Evolutionary conservation across 2,888 invertebrate species (phyloP).

Genomic region (Caenorhabditis doughertyi): DNA sequence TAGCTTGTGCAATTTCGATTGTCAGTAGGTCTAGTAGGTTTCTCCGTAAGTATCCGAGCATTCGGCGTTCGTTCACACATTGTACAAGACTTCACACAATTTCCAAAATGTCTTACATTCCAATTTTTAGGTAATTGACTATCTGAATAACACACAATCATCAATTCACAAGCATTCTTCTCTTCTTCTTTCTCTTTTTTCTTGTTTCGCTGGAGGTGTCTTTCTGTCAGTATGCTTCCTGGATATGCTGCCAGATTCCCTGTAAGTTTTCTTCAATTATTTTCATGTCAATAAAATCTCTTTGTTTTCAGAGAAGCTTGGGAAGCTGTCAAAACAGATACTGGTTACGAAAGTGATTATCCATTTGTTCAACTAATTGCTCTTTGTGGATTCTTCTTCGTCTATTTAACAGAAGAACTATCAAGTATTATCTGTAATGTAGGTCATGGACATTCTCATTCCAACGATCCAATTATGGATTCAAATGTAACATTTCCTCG

Average conservation of each 20-base stretch:
- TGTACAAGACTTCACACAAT: no score
- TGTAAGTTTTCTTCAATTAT: slow-evolving; percentile 55
- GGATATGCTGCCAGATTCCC: slow-evolving; percentile 75
- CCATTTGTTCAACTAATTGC: slow-evolving; percentile 70
- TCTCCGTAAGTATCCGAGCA: no score
- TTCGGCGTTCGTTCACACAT: no score
- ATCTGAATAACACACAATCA: slow-evolving; percentile 46
- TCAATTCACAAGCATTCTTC: slow-evolving; percentile 63
- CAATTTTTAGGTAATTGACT: slow-evolving; percentile 64
- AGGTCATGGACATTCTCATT: slow-evolving; percentile 60
- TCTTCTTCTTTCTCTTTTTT: slow-evolving; percentile 72
- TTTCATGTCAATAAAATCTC: neutral
- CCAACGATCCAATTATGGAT: slow-evolving; percentile 49
- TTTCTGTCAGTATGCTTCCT: slow-evolving; percentile 79
- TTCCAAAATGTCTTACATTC: neutral
- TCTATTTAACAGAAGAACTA: slow-evolving; percentile 77
- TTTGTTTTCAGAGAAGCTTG: slow-evolving; percentile 67
- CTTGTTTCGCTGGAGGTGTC: slow-evolving; percentile 78
- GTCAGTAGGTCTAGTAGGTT: no score
- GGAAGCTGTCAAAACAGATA: slow-evolving; percentile 53
- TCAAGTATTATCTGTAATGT: slow-evolving; percentile 67
- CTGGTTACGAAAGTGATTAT: slow-evolving; percentile 63
- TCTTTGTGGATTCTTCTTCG: slow-evolving; percentile 76
- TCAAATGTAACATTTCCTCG: slow-evolving; percentile 62
- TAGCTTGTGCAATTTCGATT: no score